Evolutionary conservation across 2,797 vertebrate genomes (phyloP), one percentile per base, ranked within the genome.

Genomic region (Hoplostethus mediterraneus): DNA sequence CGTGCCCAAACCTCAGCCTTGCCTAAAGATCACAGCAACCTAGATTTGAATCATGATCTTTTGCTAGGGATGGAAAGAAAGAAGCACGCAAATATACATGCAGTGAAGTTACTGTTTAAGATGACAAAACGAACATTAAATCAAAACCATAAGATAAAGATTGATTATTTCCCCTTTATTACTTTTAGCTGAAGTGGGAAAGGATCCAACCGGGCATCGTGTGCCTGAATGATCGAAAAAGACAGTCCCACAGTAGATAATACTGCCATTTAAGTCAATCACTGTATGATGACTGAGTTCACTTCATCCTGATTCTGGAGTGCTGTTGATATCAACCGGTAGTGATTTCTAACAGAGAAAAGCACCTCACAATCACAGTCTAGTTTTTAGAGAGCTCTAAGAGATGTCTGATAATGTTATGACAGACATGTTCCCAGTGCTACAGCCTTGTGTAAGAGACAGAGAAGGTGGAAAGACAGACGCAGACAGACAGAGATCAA

Each of bases 21-120:
- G 79, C 89, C 81, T 80, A 82, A 84, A 91, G 86, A 90, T 81
- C 44, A 86, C 42, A 71, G 75, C 85, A 89, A 86, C 86, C 86
- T 75, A 87, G 82, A 89, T 88, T 86, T 79, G 30, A 71, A 68
- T 64, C 16, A 57, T 57, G 63, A 76, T 84, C 63, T 75, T 75
- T 31, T 49, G 58, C 87, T 73, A 56, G 36, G 55, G 40, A 79
- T 45, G 4, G 2, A 62, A n/a, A n/a, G 36, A 63, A 54, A 9
- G 2, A 2, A 25, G 6, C 54, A 21, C 5, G 3, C n/a, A 60
- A 69, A 73, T 6, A 62, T 55, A 61, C 67, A 25, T 48, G 40
- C 16, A 73, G 21, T 42, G 38, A 63, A 63, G 42, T 47, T n/a
- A 14, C 4, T 54, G 58, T 28, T 53, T 52, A 53, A 65, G 16